Conservation (phyloP, 2,113 vertebrate species). For the Ophiodon elongatus region DNA sequence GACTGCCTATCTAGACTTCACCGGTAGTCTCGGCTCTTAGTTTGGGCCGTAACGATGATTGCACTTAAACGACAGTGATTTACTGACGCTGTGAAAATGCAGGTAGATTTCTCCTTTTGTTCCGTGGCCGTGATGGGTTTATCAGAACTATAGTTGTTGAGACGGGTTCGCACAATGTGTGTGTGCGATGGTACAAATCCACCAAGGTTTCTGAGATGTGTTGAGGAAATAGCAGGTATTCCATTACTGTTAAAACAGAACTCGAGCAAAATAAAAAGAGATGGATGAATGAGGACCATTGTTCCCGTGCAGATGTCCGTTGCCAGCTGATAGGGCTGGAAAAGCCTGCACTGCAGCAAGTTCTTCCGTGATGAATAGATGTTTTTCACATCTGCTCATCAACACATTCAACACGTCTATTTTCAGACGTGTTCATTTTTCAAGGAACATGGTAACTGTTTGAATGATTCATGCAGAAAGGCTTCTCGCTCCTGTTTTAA, state of each 20-base stretch:
- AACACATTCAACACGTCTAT: conserved; percentile 55
- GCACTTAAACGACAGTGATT: conserved; percentile 26
- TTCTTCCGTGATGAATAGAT: conserved; percentile 40
- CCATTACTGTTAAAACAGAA: conserved; percentile 2
- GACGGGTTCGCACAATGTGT: neutral
- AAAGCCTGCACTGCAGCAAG: conserved; percentile 5
- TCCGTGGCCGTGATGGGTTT: neutral
- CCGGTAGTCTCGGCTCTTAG: neutral
- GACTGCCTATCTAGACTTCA: conserved; percentile 12
- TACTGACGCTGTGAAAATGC: neutral
- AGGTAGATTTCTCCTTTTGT: neutral
- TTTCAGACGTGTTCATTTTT: conserved; percentile 48
- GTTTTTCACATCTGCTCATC: conserved; percentile 62
- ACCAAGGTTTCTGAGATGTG: neutral
- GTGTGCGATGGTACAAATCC: neutral
- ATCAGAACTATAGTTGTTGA: neutral
- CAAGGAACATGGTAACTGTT: conserved; percentile 27
- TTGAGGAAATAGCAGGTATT: neutral
- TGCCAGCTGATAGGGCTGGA: neutral
- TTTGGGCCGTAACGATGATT: neutral
- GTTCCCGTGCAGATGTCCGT: neutral
- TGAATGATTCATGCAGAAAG: conserved; percentile 41
- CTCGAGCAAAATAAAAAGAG: neutral
- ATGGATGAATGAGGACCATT: conserved; percentile 43
- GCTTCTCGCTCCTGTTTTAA: conserved; percentile 34